Percentiles rank a stretch among this genome's conserved stretches.
Conservation (phyloP, 2,888 invertebrate genomes). For the Ectemnius lituratus region DNA sequence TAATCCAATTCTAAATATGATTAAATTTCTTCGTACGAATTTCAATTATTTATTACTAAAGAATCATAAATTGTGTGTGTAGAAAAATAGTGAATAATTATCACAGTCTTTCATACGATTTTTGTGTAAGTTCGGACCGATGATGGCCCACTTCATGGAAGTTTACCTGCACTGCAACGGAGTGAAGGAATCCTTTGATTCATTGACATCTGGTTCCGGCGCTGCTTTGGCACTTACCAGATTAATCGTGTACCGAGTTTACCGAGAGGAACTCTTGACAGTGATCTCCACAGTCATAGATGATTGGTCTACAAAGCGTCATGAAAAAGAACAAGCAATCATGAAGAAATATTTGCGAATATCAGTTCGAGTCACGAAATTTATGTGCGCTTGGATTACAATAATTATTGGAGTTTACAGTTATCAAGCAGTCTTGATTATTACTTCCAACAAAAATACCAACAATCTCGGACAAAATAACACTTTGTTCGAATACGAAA, state of each 20-base stretch:
- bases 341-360: slow-evolving; percentile 52
- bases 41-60: not conserved
- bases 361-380: slow-evolving; percentile 28
- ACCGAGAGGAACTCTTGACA: slow-evolving; percentile 53
- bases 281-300: slow-evolving; percentile 51
- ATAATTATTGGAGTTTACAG: not conserved
- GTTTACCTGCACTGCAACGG: slow-evolving; percentile 56
- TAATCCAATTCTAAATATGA: not conserved
- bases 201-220: slow-evolving; percentile 39
- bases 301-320: slow-evolving; percentile 53
- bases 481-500: not conserved
- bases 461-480: not conserved
- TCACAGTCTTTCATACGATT: not conserved
- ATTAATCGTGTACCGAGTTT: slow-evolving; percentile 48
- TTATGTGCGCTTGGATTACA: slow-evolving; percentile 24
- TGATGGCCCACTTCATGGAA: slow-evolving; percentile 49
- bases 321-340: slow-evolving; percentile 41
- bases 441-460: not conserved
- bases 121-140: slow-evolving; percentile 22
- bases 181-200: slow-evolving; percentile 46
- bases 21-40: no score
- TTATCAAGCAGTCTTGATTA: not conserved
- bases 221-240: slow-evolving; percentile 57
- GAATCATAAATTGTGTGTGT: not conserved
- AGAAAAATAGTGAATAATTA: no score